Evolutionary conservation across 2,797 vertebrate species (phyloP).

Genomic region (Saguinus oedipus): DNA sequence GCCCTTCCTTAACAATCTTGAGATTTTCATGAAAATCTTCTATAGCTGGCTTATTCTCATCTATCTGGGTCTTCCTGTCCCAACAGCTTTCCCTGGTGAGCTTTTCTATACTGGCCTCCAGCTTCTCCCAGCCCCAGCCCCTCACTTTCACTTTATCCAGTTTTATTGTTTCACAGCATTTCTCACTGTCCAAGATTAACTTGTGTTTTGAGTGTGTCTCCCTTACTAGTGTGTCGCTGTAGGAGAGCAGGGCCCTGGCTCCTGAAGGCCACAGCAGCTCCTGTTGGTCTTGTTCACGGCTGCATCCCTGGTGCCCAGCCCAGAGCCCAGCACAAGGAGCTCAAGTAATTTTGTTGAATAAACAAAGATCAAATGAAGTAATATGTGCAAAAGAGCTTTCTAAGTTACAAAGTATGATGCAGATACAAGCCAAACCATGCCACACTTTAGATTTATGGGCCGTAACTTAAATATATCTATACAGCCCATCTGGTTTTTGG

Average conservation of each 20-base stretch:
- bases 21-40: background rate
- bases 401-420: background rate
- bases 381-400: background rate
- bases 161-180: background rate
- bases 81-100: background rate
- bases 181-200: background rate
- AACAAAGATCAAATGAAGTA: background rate
- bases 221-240: rapidly evolving
- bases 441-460: background rate
- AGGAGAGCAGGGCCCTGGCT: background rate
- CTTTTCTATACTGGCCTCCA: background rate
- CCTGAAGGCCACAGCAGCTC: background rate
- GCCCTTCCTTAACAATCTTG: background rate
- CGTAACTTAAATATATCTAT: background rate
- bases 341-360: background rate
- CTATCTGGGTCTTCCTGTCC: background rate
- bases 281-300: background rate
- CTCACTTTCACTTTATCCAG: background rate
- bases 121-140: background rate
- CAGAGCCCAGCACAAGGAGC: background rate
- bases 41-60: background rate
- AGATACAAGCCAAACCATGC: background rate
- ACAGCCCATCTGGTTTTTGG: background rate
- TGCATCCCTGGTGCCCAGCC: background rate
- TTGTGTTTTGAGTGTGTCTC: background rate